Evolutionary conservation across 2,113 vertebrate genomes (phyloP), one percentile per base, ranked within the genome.

Genomic region (Rhinolophus sinicus): DNA sequence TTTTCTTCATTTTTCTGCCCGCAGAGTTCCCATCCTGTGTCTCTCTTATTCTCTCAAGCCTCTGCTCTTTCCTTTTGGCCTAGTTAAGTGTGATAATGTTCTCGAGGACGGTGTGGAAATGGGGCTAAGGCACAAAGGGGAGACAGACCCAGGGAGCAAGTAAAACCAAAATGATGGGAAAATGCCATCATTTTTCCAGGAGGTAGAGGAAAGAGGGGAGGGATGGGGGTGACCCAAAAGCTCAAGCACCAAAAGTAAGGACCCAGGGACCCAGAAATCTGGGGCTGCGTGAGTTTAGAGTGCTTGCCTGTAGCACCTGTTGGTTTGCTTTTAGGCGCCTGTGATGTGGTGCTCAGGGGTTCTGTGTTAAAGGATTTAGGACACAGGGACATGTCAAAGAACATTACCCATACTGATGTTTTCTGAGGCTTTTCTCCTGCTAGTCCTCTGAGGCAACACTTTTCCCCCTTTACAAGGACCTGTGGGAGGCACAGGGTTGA

Each of bases 321-420:
- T 54, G 69, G 56, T 50, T 56, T 92, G 10, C 83, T 64, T 2
- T 15, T n/a, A 30, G 47, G 56, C 60, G 38, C 40, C 64, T 18
- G 2, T 2, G 3, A 2, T 22, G 1, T 26, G 47, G 13, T 60
- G 33, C 72, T 47, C 35, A 58, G 85, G 50, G 64, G 12, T 14
- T 28, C 65, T 62, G 6, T 78, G 67, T 38, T 24, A 30, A 22
- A 60, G 92, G 78, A 38, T 50, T 50, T 18, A 56, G 84, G 81
- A 38, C 5, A 14, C 3, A 30, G 56, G 4, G 14, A 50, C 44
- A 19, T 3, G 18, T 7, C 18, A 11, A 44, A 92, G 87, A 52
- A 14, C 35, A 19, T 4, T 6, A 40, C 30, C 40, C 19, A 4
- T 14, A 1, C 21, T 12, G 0, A 10, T 33, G 2, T 13, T 60